Base-by-base conservation (phyloP, 2,888 invertebrate genomes). In the Mesopsocus fuscifrons region DNA sequence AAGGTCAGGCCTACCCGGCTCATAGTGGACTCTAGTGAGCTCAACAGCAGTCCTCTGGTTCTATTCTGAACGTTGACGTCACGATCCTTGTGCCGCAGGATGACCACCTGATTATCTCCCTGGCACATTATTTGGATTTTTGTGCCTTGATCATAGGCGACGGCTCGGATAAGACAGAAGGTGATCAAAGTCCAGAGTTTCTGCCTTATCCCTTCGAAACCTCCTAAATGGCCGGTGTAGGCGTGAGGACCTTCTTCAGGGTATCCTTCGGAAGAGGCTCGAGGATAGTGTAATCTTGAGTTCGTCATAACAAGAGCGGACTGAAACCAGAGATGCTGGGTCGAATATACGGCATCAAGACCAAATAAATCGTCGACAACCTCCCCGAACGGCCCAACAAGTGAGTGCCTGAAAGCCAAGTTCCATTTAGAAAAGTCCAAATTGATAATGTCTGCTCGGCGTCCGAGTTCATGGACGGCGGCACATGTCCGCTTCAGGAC, bases 171-270 rank as follows among this genome's bases (percentile, higher is more conserved):
- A 8, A 34, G 6, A 9, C 15, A 16, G 8, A 9, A 9, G 15
- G 34, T 34, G 18, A 18, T 18, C 6, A 34, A 6, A 8, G 34
- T 34, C 34, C 34, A 34, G 8, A 34, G 34, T 34, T 34, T 34
- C 15, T 34, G 34, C 9, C 18, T 6, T 15, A 34, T 34, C 9
- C 34, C 34, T 34, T 34, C 34, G 8, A 30, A 30, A n/a, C 30
- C 30, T 11, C 30, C 30, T 30, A 11, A 11, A 30, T 30, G 30
- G 9, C 30, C 30, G n/a, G 30, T 30, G n/a, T 30, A 30, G n/a
- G 30, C 30, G 9, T 9, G 9, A 11, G 9, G 9, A 11, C 30
- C 30, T 30, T 30, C 30, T n/a, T 30, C 15, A 9, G 8, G 34
- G 16, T 16, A 9, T 34, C 34, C 34, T 9, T 34, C 8, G 6